phyloP scores from a whole-genome alignment of 92 coral and sea anemone genomes.

The Parazoanthus darwini region DNA sequence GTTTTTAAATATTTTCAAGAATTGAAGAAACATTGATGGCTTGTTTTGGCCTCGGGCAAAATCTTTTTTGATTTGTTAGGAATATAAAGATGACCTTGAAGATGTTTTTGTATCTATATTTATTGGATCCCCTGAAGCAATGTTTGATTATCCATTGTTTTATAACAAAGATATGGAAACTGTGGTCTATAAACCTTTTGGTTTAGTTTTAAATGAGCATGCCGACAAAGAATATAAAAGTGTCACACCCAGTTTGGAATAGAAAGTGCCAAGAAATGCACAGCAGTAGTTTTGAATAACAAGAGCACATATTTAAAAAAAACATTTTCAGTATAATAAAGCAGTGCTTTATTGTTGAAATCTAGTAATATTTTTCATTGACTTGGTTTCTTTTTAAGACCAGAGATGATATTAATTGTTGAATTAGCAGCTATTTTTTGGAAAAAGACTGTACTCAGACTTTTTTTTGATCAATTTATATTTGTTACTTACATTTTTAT shows the following conservation, averaged over 20 bases:
- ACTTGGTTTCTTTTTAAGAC: neutral
- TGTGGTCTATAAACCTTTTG: neutral
- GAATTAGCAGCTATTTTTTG: too few relatives aligned
- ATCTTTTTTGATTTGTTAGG: neutral
- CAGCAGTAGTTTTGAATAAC: neutral
- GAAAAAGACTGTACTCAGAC: too few relatives aligned
- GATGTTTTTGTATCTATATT: neutral
- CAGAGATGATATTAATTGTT: too few relatives aligned
- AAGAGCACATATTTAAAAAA: too few relatives aligned
- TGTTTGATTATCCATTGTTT: neutral
- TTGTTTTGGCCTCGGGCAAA: constrained; percentile 11
- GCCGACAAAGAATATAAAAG: neutral
- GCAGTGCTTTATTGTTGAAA: neutral
- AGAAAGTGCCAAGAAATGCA: neutral
- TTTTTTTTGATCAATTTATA: too few relatives aligned
- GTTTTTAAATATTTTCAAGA: neutral
- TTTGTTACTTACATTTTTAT: too few relatives aligned
- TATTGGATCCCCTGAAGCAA: neutral
- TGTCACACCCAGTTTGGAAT: neutral
- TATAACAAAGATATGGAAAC: neutral
- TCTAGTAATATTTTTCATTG: neutral
- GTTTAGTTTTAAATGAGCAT: neutral
- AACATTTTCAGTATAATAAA: too few relatives aligned
- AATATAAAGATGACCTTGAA: neutral
- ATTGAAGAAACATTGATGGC: neutral